Percentiles rank a stretch among this genome's conserved stretches.
Conservation (phyloP, 1,140 invertebrate species). For the Drosophila ironensis region DNA sequence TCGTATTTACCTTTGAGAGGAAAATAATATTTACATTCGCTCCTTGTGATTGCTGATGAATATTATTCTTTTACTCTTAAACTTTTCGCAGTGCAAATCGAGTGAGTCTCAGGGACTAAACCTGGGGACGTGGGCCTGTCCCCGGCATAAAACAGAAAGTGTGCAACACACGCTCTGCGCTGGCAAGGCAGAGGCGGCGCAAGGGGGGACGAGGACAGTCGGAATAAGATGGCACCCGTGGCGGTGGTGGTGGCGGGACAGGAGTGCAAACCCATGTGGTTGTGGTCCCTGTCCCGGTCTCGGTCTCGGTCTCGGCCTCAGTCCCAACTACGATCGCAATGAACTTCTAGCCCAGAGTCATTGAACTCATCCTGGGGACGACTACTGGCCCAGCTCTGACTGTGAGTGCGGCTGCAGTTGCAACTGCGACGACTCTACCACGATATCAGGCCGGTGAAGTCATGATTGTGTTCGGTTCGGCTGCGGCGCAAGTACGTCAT, state of each 20-base stretch:
- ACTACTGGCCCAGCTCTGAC: constrained; percentile 23
- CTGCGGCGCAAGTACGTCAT: constrained; percentile 26
- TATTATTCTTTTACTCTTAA: too few species aligned
- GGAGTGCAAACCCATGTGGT: constrained; percentile 30
- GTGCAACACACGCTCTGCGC: constrained; percentile 74
- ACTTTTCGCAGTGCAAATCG: background rate
- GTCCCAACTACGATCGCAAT: constrained; percentile 64
- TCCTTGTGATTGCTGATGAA: too few species aligned
- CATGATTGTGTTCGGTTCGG: constrained; percentile 50
- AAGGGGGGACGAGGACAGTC: constrained; percentile 29
- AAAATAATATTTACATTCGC: too few species aligned
- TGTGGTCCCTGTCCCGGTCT: constrained; percentile 24
- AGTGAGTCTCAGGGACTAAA: constrained; percentile 16
- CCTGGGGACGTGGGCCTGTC: constrained; percentile 44
- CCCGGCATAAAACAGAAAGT: constrained; percentile 76
- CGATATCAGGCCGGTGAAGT: constrained; percentile 72
- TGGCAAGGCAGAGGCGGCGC: constrained; percentile 56
- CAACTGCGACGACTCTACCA: constrained; percentile 33
- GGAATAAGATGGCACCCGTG: background rate
- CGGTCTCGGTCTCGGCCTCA: background rate
- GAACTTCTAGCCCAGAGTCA: constrained; percentile 75
- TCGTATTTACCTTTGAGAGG: too few species aligned
- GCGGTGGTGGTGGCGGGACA: too few species aligned
- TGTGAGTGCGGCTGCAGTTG: too few species aligned
- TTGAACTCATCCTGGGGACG: constrained; percentile 73